These are phyloP conservation scores for Apoda limacodes DNA, from an alignment of 2,888 invertebrate species.

Conservation along the genomic window DNA sequence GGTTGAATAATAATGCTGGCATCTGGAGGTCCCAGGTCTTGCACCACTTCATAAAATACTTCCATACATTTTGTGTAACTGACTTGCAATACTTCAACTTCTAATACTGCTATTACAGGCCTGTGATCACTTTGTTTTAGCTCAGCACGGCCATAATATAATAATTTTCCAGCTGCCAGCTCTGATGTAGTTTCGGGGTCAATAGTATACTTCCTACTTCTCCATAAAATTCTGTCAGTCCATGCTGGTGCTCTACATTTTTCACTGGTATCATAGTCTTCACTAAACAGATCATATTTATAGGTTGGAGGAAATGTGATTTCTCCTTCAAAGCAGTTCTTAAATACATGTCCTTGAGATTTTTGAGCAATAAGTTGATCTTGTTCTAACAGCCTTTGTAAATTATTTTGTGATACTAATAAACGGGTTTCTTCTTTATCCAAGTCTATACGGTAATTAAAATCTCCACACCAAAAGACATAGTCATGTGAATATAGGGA, in stretches of 20 bases:
- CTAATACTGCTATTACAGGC: slow-evolving; percentile 93
- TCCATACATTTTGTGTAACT: slow-evolving; percentile 80
- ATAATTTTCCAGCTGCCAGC: slow-evolving; percentile 81
- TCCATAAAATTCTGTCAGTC: slow-evolving; percentile 98
- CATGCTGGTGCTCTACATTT: slow-evolving; percentile 97
- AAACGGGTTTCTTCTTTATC: slow-evolving; percentile 94
- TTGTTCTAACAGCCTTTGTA: slow-evolving; percentile 79
- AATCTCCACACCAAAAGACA: slow-evolving; percentile 99
- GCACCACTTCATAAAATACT: slow-evolving; percentile 87
- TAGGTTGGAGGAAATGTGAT: slow-evolving; percentile 96
- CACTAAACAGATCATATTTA: slow-evolving; percentile 98
- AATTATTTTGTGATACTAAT: slow-evolving; percentile 80
- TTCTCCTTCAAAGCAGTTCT: slow-evolving; percentile 92
- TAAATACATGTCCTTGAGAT: slow-evolving; percentile 86
- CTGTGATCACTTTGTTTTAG: slow-evolving; percentile 98
- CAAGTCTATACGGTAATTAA: slow-evolving; percentile 97
- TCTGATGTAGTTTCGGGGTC: slow-evolving; percentile 75
- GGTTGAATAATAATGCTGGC: slow-evolving; percentile 86
- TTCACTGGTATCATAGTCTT: slow-evolving; percentile 99
- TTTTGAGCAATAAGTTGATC: slow-evolving; percentile 92
- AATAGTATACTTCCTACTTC: slow-evolving; percentile 79
- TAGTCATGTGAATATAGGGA: slow-evolving; percentile 96
- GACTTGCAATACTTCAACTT: slow-evolving; percentile 87
- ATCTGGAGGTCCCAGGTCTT: slow-evolving; percentile 93
- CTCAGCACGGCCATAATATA: slow-evolving; percentile 94